Conservation (phyloP, 2,888 invertebrate species). For the Dexiosoma caninum region DNA sequence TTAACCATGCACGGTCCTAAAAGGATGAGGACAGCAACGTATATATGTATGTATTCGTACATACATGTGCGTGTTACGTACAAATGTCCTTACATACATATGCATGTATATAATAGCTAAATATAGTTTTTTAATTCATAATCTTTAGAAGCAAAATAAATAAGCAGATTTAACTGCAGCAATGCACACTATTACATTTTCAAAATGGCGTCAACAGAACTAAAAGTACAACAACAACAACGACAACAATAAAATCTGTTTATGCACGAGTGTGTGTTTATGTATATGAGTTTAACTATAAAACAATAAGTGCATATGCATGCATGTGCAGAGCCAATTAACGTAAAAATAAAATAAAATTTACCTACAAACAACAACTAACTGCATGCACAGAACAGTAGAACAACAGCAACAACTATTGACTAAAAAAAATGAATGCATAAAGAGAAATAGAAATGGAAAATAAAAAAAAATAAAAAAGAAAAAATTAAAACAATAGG, state of each 20-base stretch:
- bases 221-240: conserved; percentile 2
- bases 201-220: conserved; percentile 73
- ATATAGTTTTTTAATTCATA: neutral
- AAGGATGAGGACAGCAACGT: too few relatives aligned
- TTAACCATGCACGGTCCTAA: too few relatives aligned
- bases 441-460: conserved; percentile 36
- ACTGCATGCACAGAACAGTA: neutral
- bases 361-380: conserved; percentile 55
- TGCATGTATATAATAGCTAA: too few relatives aligned
- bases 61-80: too few relatives aligned
- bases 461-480: too few relatives aligned
- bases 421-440: conserved; percentile 24
- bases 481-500: conserved; percentile 18
- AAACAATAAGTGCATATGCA: conserved; percentile 31
- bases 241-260: conserved; percentile 2
- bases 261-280: neutral
- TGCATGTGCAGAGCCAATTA: conserved; percentile 62
- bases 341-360: conserved; percentile 45
- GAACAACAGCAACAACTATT: conserved; percentile 12
- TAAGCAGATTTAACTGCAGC: neutral
- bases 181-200: conserved; percentile 52
- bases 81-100: too few relatives aligned
- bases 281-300: conserved; percentile 21
- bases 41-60: too few relatives aligned
- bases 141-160: neutral